phyloP scores from a whole-genome alignment of 2,113 vertebrate species.

The Eira barbara region DNA sequence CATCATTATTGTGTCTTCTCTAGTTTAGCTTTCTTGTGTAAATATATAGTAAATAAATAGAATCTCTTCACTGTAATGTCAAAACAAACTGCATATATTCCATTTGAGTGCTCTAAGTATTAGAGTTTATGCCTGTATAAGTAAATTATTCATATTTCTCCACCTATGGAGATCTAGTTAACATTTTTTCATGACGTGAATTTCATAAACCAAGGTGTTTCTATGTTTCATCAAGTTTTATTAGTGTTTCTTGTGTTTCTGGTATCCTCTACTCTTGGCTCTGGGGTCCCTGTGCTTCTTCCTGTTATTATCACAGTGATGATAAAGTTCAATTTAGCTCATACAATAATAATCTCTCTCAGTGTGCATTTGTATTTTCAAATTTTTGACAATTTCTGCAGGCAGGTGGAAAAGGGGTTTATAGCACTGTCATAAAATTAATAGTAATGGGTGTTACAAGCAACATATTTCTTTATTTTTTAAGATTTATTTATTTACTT shows the following conservation, averaged over 20 bases:
- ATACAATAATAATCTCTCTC: background rate
- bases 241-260: background rate
- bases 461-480: background rate
- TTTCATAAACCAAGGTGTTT: background rate
- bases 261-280: background rate
- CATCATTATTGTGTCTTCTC: background rate
- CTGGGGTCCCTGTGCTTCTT: background rate
- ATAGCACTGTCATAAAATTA: background rate
- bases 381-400: background rate
- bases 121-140: background rate
- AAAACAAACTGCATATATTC: background rate
- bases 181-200: background rate
- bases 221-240: background rate
- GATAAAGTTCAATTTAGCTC: background rate
- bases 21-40: background rate
- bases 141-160: background rate
- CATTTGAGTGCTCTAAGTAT: background rate
- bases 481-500: too few species aligned
- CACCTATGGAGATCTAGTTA: background rate
- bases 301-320: background rate
- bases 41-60: background rate
- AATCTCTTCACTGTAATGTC: background rate
- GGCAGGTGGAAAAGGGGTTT: background rate
- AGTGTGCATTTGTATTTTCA: background rate
- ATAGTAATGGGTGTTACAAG: background rate